Conservation (phyloP, 2,888 invertebrate species). For the Epirrhoe alternata region DNA sequence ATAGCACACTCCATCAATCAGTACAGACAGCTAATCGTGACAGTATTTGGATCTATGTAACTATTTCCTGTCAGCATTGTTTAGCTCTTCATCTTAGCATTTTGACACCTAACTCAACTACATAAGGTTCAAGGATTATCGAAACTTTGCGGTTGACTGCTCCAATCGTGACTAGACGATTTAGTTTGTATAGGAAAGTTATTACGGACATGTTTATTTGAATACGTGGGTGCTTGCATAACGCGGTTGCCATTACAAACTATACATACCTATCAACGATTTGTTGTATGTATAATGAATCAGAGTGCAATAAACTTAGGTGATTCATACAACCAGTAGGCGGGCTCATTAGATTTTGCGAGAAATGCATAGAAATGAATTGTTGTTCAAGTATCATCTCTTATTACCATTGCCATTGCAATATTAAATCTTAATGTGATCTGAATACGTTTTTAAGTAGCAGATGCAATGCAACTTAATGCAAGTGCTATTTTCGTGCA, state of each 20-base stretch:
- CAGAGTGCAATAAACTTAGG: conserved; percentile 71
- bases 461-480: too few relatives aligned
- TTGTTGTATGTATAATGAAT: conserved; percentile 53
- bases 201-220: conserved; percentile 78
- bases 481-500: too few relatives aligned
- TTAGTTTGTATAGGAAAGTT: conserved; percentile 81
- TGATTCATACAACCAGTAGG: conserved; percentile 57
- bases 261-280: conserved; percentile 35
- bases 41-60: conserved; percentile 46
- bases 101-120: conserved; percentile 49
- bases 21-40: conserved; percentile 55
- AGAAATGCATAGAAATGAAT: not conserved
- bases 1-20: conserved; percentile 50
- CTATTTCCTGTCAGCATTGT: conserved; percentile 39
- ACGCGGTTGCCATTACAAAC: conserved; percentile 63
- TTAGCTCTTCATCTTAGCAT: conserved; percentile 35
- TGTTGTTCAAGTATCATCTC: not conserved
- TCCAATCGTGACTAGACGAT: conserved; percentile 79
- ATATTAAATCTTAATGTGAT: not conserved
- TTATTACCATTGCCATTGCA: not conserved
- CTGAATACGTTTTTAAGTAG: not conserved
- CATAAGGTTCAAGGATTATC: conserved; percentile 34
- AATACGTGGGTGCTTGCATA: conserved; percentile 81
- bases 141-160: conserved; percentile 52
- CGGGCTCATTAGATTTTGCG: conserved; percentile 23